phyloP scores from a whole-genome alignment of 2,888 invertebrate genomes.

The Drosophila stalkeri region DNA sequence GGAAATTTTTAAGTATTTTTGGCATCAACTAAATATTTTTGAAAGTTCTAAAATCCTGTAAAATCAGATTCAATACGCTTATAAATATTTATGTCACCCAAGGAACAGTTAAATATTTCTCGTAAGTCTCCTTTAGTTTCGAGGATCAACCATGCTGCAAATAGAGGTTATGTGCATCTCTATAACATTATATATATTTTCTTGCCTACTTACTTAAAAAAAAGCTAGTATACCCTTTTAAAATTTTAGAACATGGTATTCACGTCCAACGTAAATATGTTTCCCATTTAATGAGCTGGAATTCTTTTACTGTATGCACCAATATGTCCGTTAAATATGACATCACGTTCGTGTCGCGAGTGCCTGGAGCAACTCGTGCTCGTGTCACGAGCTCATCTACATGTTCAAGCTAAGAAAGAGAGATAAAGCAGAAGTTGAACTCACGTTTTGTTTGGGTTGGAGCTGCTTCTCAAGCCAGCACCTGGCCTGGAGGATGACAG shows the following conservation, averaged over 20 bases:
- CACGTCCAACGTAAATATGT: neutral
- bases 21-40: neutral
- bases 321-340: neutral
- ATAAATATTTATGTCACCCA: no score
- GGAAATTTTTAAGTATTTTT: neutral
- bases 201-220: neutral
- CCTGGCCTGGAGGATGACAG: constrained; percentile 21
- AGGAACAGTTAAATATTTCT: neutral
- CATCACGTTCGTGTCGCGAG: neutral
- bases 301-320: neutral
- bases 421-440: constrained; percentile 56
- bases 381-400: constrained; percentile 18
- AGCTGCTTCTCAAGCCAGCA: constrained; percentile 7
- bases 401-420: constrained; percentile 3
- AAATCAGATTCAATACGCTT: neutral
- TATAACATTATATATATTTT: neutral
- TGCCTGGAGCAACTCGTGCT: neutral
- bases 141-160: neutral
- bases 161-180: no score
- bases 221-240: neutral
- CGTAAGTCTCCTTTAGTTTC: neutral
- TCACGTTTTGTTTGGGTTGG: constrained; percentile 82
- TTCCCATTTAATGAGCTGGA: neutral
- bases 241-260: neutral
- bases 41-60: neutral